Base-by-base conservation (phyloP, 2,888 invertebrate genomes). In the Acleris literana region DNA sequence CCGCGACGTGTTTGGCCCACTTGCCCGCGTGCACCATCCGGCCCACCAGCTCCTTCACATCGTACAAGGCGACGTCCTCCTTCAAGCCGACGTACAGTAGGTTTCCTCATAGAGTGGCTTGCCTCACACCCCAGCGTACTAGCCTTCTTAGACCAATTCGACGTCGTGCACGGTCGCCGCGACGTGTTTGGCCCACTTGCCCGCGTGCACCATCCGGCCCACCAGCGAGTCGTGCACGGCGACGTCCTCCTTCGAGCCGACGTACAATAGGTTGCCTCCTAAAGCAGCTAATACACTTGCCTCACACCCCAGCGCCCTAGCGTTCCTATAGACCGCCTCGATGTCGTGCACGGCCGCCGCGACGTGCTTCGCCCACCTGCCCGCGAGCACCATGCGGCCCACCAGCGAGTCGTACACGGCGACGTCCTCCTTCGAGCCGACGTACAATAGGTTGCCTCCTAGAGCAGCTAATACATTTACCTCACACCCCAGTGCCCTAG, bases 401-500 rank as follows among this genome's bases (percentile, higher is more conserved):
- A 97, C 93, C 1, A 94, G 83, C 17, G 96, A 89, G 77, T 96
- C 95, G 16, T 92, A 74, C 0, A 89, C 81, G 0, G 75, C 67
- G 1, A 90, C 96, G 0, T 94, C 93, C 69, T 96, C 95, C 77
- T 97, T 93, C 4, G 96, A 90, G 49, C 93, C 25, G 5, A 25
- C 25, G 25, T 25, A 25, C 25, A 25, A 5, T 25, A 25, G 5
- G 25, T 25, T 25, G 25, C 25, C 25, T 25, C 25, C 25, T 25
- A 5, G 25, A 25, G 6, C 1, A 6, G 7, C 25, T 3, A 13
- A 39, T 13, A 39, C 3, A 78, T 90, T 87, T 81, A 97, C 96
- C 81, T 95, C 95, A 7, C 97, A 95, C 0, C 97, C 97, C 57
- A 98, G 90, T 43, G 94, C 93, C 76, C 95, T 94, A 1, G 96